These are phyloP conservation scores for Chrysaora quinquecirrha DNA, from an alignment of 30 jellyfish, hydroid and myxozoan species.

Conservation along the genomic window DNA sequence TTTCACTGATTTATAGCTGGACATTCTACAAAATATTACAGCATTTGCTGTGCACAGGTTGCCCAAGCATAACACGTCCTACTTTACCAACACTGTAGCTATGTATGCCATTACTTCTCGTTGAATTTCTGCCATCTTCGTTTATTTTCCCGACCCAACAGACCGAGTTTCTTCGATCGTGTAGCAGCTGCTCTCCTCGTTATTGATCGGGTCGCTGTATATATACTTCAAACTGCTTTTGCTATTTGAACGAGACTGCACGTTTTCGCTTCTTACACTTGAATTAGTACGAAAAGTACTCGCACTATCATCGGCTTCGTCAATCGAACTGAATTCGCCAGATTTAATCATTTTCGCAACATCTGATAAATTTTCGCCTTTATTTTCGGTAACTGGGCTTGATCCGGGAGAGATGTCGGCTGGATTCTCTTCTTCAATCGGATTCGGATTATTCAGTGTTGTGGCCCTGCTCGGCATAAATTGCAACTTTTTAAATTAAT, in stretches of 20 bases:
- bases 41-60: slow-evolving; percentile 53
- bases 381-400: slow-evolving; percentile 33
- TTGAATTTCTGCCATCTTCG: neutral
- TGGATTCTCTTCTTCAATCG: slow-evolving; percentile 88
- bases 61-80: slow-evolving; percentile 38
- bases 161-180: slow-evolving; percentile 55
- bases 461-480: slow-evolving; percentile 56
- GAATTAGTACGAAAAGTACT: slow-evolving; percentile 12
- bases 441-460: slow-evolving; percentile 50
- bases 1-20: no score
- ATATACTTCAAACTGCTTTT: slow-evolving; percentile 66
- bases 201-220: slow-evolving; percentile 42
- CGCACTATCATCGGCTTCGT: slow-evolving; percentile 35
- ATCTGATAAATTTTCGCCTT: neutral
- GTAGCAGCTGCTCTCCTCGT: slow-evolving; percentile 43
- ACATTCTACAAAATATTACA: slow-evolving; percentile 48
- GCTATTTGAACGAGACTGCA: slow-evolving; percentile 64
- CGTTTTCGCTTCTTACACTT: slow-evolving; percentile 29
- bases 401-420: slow-evolving; percentile 60
- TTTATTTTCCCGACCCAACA: neutral
- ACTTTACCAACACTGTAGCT: slow-evolving; percentile 34
- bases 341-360: slow-evolving; percentile 1
- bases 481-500: slow-evolving; percentile 44
- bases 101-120: slow-evolving; percentile 3
- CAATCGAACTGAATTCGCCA: slow-evolving; percentile 55